Percentiles rank a stretch among this genome's conserved stretches.
These are phyloP conservation scores for Himalopsyche japonica DNA, from an alignment of 2,888 invertebrate genomes.

Conservation along the genomic window DNA sequence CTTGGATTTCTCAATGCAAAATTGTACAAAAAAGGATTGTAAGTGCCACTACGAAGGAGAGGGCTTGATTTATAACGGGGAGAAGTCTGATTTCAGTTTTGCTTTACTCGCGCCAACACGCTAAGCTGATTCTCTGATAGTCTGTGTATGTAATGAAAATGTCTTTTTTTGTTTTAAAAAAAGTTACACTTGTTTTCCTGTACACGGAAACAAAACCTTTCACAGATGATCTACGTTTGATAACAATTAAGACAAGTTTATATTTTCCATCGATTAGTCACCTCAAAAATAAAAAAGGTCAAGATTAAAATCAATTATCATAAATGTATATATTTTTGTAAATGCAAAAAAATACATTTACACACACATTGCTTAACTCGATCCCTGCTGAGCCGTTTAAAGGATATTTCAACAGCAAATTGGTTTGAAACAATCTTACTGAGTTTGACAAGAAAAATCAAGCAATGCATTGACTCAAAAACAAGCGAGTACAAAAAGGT, in stretches of 20 bases:
- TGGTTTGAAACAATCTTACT: no score
- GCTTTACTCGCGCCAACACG: neutral
- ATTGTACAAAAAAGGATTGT: neutral
- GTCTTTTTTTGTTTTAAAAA: neutral
- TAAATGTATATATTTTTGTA: no score
- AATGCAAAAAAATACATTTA: no score
- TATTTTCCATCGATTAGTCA: neutral
- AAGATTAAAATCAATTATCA: no score
- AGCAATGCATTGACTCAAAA: no score
- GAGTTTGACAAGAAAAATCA: no score
- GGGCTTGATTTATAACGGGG: neutral
- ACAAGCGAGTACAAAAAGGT: no score
- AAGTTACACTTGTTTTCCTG: neutral
- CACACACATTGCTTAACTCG: no score
- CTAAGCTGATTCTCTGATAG: neutral
- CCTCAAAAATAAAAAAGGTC: no score
- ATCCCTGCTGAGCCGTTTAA: no score
- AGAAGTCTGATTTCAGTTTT: neutral
- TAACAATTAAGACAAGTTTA: neutral
- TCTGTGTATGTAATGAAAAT: neutral
- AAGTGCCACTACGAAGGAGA: neutral
- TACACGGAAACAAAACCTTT: neutral
- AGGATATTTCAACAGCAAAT: no score
- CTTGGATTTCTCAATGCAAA: neutral
- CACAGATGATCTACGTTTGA: neutral